Evolutionary conservation across 2,113 vertebrate genomes (phyloP), one percentile per base, ranked within the genome.

Genomic region (Leptosomus discolor): DNA sequence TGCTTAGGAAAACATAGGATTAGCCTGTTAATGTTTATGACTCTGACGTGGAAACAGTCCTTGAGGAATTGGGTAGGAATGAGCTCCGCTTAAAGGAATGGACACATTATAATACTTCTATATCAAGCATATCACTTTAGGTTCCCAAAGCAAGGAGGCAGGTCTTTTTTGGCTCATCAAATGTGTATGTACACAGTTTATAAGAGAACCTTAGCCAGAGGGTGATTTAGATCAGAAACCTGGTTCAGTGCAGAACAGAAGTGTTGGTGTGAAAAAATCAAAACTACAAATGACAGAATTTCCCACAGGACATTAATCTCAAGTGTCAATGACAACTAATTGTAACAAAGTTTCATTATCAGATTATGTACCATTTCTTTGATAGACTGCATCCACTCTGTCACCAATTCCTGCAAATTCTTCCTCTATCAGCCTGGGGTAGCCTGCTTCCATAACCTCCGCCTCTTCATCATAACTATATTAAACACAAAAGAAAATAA

Each of bases 341-440:
- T 63, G 19, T 6, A 77, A 71, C 56, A 26, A 67, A 50, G 5
- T 61, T 89, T 87, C 32, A 30, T 67, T 51, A 63, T 91, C 37
- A 54, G 43, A 57, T 54, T 84, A 76, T 7, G 41, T 98, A 99
- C 99, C 99, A 26, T 99, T 98, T 95, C 98, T 98, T 96, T 99
- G 97, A 41, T 97, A 98, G 54, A 98, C 99, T 15, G 99, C 99
- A 87, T 99, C 99, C 50, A 99, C 98, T 92, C 98, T 98, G 1
- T 99, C 98, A 64, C 98, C 98, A 86, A 99, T 99, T 88, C 99
- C 99, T 41, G 99, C 97, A 5, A 99, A 99, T 82, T 99, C 98
- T 3, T 98, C 98, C 70, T 99, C 98, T 80, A 99, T 99, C 27
- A 97, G 75, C 95, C 94, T 98, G 39, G 99, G 99, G 93, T 97